phyloP scores from a whole-genome alignment of 2,113 vertebrate genomes.

The Poicephalus meyeri region DNA sequence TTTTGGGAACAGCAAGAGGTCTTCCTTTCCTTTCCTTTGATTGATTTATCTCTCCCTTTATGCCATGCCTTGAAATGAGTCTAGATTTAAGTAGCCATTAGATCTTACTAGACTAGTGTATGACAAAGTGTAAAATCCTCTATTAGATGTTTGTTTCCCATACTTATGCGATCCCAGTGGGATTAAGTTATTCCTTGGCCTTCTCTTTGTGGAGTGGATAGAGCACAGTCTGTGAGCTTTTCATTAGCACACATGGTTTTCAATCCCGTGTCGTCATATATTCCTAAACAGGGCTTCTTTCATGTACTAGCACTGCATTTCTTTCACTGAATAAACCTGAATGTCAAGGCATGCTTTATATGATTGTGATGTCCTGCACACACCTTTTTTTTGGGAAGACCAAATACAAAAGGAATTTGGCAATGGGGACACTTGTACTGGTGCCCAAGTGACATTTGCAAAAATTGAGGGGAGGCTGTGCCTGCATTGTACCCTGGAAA shows the following conservation, averaged over 20 bases:
- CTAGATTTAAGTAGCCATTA: background rate
- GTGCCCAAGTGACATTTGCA: background rate
- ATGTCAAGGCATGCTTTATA: fast-evolving
- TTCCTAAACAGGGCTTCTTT: background rate
- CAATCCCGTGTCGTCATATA: background rate
- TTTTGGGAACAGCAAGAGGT: background rate
- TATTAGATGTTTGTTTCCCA: background rate
- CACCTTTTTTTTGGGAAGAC: no score
- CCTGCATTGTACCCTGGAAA: background rate
- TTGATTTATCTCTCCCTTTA: background rate
- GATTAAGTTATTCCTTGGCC: background rate
- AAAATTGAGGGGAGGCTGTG: background rate
- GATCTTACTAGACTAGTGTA: background rate
- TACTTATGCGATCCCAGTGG: background rate
- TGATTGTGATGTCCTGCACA: background rate
- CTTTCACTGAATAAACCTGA: background rate
- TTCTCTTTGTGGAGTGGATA: background rate
- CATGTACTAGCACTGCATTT: fast-evolving
- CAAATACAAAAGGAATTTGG: background rate
- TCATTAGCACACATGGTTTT: background rate
- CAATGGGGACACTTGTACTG: background rate
- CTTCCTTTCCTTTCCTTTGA: background rate
- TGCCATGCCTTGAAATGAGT: background rate
- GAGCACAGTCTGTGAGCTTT: background rate
- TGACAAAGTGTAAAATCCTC: background rate